These are phyloP conservation scores for Hyla sarda DNA, from an alignment of 2,113 vertebrate species.

Conservation along the genomic window DNA sequence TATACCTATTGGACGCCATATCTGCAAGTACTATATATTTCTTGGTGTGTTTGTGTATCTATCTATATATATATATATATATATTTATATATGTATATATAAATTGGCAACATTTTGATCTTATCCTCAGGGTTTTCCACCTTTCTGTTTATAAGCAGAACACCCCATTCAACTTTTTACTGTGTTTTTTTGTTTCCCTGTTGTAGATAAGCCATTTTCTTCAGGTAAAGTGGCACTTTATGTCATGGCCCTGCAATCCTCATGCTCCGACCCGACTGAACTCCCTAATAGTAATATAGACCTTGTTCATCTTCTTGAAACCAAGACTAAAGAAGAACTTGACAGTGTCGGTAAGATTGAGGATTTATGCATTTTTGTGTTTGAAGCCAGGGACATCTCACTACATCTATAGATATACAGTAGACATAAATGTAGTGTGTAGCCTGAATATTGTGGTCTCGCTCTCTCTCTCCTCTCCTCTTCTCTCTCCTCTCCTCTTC, in stretches of 20 bases:
- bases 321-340: constrained; percentile 59
- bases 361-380: no score
- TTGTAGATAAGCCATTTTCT: constrained; percentile 50
- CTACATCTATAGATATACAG: no score
- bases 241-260: constrained; percentile 71
- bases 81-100: no score
- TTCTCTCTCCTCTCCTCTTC: no score
- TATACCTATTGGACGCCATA: no score
- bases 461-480: no score
- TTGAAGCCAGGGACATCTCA: background rate
- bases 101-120: no score
- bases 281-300: background rate
- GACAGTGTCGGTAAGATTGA: constrained; percentile 62
- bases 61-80: no score
- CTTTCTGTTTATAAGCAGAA: background rate
- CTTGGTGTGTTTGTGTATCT: no score
- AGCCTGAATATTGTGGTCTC: background rate
- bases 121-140: background rate
- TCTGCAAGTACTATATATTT: no score
- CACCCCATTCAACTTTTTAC: background rate
- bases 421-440: background rate
- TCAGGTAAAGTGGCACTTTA: constrained; percentile 67
- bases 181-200: background rate
- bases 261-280: constrained; percentile 63
- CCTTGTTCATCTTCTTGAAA: constrained; percentile 39